phyloP scores from a whole-genome alignment of 2,888 invertebrate genomes.

The Dendrolimus pini region DNA sequence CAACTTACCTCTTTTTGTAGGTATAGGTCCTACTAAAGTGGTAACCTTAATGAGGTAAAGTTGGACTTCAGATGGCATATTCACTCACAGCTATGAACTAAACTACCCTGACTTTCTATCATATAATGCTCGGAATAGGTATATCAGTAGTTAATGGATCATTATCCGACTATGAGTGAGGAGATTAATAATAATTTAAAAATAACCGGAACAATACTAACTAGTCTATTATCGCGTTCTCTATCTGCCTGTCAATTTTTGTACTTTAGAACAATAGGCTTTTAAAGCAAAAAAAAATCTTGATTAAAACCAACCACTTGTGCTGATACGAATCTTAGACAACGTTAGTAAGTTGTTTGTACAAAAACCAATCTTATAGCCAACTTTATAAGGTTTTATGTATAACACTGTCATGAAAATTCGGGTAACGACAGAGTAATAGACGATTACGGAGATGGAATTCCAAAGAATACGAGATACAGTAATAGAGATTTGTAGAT shows the following conservation, averaged over 20 bases:
- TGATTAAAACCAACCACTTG: conserved; percentile 27
- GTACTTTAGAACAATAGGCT: conserved; percentile 34
- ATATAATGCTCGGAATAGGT: no score
- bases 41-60: no score
- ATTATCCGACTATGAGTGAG: no score
- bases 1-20: no score
- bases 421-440: background rate
- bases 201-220: conserved; percentile 7
- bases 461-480: background rate
- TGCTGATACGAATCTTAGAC: conserved; percentile 16
- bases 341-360: conserved; percentile 4
- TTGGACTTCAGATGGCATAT: no score
- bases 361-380: background rate
- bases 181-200: no score
- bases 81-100: no score
- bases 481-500: background rate
- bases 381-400: background rate
- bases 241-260: conserved; percentile 29
- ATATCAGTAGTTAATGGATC: no score
- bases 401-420: background rate
- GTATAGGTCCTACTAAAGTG: no score
- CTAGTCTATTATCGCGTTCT: conserved; percentile 29
- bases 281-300: conserved; percentile 30
- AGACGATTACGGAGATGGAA: background rate
- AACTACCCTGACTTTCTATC: no score